Conservation (phyloP, 1,140 invertebrate genomes). For the Helicoverpa armigera region DNA sequence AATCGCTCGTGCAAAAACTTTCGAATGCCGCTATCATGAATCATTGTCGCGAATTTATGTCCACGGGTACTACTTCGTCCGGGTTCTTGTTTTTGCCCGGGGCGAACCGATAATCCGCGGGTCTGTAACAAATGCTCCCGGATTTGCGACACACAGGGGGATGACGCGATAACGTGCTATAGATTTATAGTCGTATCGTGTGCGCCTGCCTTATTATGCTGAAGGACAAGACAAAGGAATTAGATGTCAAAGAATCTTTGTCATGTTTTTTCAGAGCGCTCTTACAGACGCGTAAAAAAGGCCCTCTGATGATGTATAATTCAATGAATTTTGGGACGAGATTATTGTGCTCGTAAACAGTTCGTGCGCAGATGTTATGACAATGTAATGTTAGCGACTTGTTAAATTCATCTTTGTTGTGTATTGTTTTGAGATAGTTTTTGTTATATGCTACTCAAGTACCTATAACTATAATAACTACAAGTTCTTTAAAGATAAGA, state of each 20-base stretch:
- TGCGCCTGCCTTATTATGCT: constrained; percentile 31
- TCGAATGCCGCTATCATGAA: constrained; percentile 58
- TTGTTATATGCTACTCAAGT: too few relatives aligned
- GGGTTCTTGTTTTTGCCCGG: constrained; percentile 63
- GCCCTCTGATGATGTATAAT: constrained; percentile 5
- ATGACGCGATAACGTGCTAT: constrained; percentile 52
- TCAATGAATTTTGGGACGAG: neutral
- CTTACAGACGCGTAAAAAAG: constrained; percentile 10
- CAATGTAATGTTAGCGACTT: neutral
- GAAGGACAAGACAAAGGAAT: constrained; percentile 30
- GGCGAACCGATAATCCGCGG: constrained; percentile 64
- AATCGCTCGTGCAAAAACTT: constrained; percentile 62
- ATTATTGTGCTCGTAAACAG: neutral
- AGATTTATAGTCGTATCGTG: constrained; percentile 34
- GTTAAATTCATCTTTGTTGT: too few relatives aligned
- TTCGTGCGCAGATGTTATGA: neutral
- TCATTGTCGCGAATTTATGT: constrained; percentile 64
- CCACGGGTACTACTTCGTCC: constrained; percentile 40
- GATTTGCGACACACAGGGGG: constrained; percentile 57
- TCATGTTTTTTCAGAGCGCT: neutral
- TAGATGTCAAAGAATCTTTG: constrained; percentile 28
- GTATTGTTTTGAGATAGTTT: too few relatives aligned
- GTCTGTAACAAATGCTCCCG: constrained; percentile 59
- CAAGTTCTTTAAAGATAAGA: too few relatives aligned
- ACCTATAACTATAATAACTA: too few relatives aligned